phyloP scores from a whole-genome alignment of 2,888 invertebrate species.

The Cerastoderma edule region DNA sequence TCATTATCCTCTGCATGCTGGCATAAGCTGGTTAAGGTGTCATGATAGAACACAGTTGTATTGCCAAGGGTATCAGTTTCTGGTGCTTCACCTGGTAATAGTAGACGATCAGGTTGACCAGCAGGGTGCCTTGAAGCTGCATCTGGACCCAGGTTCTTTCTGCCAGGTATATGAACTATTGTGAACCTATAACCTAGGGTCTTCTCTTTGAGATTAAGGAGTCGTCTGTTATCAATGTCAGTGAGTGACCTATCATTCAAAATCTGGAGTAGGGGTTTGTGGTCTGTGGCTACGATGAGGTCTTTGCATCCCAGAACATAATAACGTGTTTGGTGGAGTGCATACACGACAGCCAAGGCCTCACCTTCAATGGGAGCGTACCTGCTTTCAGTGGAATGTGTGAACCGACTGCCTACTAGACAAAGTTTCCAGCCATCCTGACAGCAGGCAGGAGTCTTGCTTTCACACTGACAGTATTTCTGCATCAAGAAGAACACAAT shows the following conservation, averaged over 20 bases:
- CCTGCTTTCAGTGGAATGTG: slow-evolving; percentile 46
- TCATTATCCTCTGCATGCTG: slow-evolving; percentile 9
- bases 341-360: slow-evolving; percentile 46
- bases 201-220: slow-evolving; percentile 52
- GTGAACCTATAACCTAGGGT: slow-evolving; percentile 47
- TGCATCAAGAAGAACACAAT: slow-evolving; percentile 60
- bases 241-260: slow-evolving; percentile 48
- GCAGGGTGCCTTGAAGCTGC: slow-evolving; percentile 41
- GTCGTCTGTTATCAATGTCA: slow-evolving; percentile 49
- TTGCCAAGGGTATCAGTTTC: background rate
- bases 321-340: slow-evolving; percentile 42
- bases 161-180: slow-evolving; percentile 42
- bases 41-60: background rate
- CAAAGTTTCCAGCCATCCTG: slow-evolving; percentile 52
- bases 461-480: slow-evolving; percentile 52
- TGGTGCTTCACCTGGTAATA: slow-evolving; percentile 32
- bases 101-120: slow-evolving; percentile 33
- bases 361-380: slow-evolving; percentile 58
- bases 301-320: slow-evolving; percentile 48
- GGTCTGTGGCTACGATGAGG: slow-evolving; percentile 46
- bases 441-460: slow-evolving; percentile 52
- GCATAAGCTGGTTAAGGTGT: background rate
- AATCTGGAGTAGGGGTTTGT: slow-evolving; percentile 55
- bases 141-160: slow-evolving; percentile 37
- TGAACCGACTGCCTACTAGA: slow-evolving; percentile 61